Base-by-base conservation (phyloP, 2,888 invertebrate species). In the Tenthredo amoena region DNA sequence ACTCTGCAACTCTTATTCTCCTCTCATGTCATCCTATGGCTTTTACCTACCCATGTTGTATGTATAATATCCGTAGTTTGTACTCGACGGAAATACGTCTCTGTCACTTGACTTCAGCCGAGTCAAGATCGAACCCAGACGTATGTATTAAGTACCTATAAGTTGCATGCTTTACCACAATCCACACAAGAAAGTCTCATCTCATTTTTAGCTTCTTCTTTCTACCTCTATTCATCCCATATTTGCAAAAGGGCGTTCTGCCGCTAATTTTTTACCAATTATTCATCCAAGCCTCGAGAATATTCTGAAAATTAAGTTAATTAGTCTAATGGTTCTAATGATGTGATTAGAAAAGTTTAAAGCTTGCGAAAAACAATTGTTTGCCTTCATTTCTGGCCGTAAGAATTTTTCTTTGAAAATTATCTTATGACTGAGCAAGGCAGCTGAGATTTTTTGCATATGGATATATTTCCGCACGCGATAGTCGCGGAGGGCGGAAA, bases 101-200 rank as follows among this genome's bases (percentile, higher is more conserved):
- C 76, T 76, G 76, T 76, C 76, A 76, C 76, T 76, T 47, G 76
- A 47, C 26, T 76, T 37, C n/a, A 71, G 2, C 31, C 34, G 71
- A 71, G 37, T 37, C 18, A 71, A 71, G 71, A 71, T 15, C 18
- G 37, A n/a, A 37, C 18, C 71, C 34, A 34, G 37, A 72, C 72
- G 15, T 68, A 26, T 21, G 68, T 68, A 65, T 31, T 65, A 65
- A n/a, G 18, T 34, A 31, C 18, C 9, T 12, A 47, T 26, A n/a
- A 21, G 43, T 76, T 76, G 21, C 47, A 76, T 76, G 47, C 76
- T 40, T 47, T 26, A 47, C 76, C 43, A 76, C 76, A 76, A 76
- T 76, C 47, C 47, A 47, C 15, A 26, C 43, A 47, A 47, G 47
- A 26, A 76, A 62, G 9, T 62, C 37, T n/a, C 47, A 9, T 47